Evolutionary conservation across 1,140 invertebrate genomes (phyloP).

Genomic region (Zaprionus ghesquierei): DNA sequence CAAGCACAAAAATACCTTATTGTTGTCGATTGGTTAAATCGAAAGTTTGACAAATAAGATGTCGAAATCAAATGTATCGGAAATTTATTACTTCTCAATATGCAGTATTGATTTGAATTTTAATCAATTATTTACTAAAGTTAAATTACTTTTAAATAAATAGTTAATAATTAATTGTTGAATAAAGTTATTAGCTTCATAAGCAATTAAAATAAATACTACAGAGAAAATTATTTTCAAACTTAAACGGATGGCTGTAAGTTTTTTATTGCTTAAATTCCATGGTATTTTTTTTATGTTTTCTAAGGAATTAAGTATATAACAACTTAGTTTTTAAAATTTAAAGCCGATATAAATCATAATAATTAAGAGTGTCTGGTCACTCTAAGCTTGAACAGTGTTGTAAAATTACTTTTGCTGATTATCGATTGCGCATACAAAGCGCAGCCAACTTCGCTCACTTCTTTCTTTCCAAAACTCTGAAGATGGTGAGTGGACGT

Average conservation of each 20-base stretch:
- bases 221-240: too few species aligned
- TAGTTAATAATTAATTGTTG: too few species aligned
- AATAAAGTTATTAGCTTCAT: too few species aligned
- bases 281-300: too few species aligned
- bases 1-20: conserved; percentile 2
- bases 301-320: too few species aligned
- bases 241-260: too few species aligned
- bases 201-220: too few species aligned
- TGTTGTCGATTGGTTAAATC: neutral
- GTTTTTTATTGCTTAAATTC: too few species aligned
- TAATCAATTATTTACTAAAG: too few species aligned
- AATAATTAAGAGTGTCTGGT: neutral
- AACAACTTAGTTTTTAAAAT: neutral
- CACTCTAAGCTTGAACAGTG: conserved; percentile 17
- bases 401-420: neutral
- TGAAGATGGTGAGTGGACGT: conserved; percentile 82
- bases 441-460: conserved; percentile 75
- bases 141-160: too few species aligned
- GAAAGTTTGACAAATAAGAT: neutral
- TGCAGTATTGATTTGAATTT: too few species aligned
- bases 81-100: neutral
- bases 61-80: neutral
- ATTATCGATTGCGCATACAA: conserved; percentile 13
- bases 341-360: neutral
- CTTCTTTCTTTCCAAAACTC: conserved; percentile 79